A percentile compares a stretch with the other conserved stretches of the same genome.
Evolutionary conservation across 2,888 invertebrate genomes (phyloP).

Genomic region (Neelides folsomi): DNA sequence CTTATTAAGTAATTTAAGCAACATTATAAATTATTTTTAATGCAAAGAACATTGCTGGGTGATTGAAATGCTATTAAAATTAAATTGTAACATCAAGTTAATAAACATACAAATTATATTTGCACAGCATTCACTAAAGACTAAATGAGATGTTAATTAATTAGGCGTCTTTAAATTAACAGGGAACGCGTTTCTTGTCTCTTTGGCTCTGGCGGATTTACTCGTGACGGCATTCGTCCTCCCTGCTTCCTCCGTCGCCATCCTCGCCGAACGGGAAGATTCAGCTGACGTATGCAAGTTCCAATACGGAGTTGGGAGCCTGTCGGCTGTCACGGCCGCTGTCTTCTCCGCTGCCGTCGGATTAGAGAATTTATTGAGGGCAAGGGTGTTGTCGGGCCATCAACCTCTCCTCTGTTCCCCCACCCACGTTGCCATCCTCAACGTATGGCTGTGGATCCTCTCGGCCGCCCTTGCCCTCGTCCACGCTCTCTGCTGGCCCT

Average conservation of each 20-base stretch:
- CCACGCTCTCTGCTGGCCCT: conserved; percentile 42
- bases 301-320: conserved; percentile 36
- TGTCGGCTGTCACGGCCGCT: conserved; percentile 29
- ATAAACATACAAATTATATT: too few relatives aligned
- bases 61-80: too few relatives aligned
- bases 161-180: conserved; percentile 26
- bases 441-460: conserved; percentile 46
- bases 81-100: too few relatives aligned
- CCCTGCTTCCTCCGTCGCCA: conserved; percentile 53
- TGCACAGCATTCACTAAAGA: too few relatives aligned
- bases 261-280: conserved; percentile 44
- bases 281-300: conserved; percentile 40
- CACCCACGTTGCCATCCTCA: conserved; percentile 43
- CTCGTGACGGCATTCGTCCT: conserved; percentile 55
- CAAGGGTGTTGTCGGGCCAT: conserved; percentile 2
- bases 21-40: too few relatives aligned
- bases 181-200: conserved; percentile 58
- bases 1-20: too few relatives aligned
- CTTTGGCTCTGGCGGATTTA: conserved; percentile 57
- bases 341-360: conserved; percentile 24
- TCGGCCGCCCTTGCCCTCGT: conserved; percentile 46
- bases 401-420: conserved; percentile 22
- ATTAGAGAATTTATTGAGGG: conserved; percentile 28
- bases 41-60: too few relatives aligned
- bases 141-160: not conserved